Evolutionary conservation across 2,888 invertebrate species (phyloP).

Genomic region (Melanchra persicariae): DNA sequence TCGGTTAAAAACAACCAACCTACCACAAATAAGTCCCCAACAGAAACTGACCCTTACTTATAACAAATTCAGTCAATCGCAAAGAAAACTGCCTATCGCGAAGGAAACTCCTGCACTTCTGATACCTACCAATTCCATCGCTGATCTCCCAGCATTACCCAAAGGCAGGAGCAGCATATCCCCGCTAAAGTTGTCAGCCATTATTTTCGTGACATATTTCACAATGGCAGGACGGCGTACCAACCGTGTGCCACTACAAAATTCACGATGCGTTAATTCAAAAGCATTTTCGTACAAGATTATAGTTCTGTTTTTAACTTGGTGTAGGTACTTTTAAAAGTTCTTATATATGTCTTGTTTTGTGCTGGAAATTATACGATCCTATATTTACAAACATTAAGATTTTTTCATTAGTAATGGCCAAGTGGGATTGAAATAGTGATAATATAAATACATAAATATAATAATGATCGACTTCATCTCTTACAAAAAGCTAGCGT

Average conservation of each 20-base stretch:
- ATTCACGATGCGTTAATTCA: conserved; percentile 73
- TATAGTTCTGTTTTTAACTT: conserved; percentile 30
- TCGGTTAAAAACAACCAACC: too few species aligned
- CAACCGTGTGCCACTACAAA: conserved; percentile 74
- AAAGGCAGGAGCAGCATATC: conserved; percentile 66
- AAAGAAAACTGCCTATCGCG: too few species aligned
- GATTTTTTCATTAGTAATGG: too few species aligned
- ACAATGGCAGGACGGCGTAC: conserved; percentile 75
- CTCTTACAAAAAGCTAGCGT: too few species aligned
- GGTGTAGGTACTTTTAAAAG: background rate
- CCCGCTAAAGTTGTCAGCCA: conserved; percentile 73
- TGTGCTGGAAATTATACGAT: background rate
- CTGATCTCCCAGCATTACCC: conserved; percentile 67
- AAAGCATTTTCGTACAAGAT: conserved; percentile 58
- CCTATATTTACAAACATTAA: background rate
- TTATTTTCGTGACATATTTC: conserved; percentile 87
- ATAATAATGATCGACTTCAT: too few species aligned
- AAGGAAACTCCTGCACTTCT: background rate
- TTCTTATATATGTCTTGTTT: background rate
- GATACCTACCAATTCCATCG: conserved; percentile 42
- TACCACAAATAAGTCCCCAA: too few species aligned
- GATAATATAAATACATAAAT: too few species aligned
- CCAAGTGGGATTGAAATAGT: too few species aligned
- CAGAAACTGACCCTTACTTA: too few species aligned
- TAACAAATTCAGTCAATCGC: too few species aligned